Evolutionary conservation across 2,797 vertebrate species (phyloP).

Genomic region (Heliangelus exortis): DNA sequence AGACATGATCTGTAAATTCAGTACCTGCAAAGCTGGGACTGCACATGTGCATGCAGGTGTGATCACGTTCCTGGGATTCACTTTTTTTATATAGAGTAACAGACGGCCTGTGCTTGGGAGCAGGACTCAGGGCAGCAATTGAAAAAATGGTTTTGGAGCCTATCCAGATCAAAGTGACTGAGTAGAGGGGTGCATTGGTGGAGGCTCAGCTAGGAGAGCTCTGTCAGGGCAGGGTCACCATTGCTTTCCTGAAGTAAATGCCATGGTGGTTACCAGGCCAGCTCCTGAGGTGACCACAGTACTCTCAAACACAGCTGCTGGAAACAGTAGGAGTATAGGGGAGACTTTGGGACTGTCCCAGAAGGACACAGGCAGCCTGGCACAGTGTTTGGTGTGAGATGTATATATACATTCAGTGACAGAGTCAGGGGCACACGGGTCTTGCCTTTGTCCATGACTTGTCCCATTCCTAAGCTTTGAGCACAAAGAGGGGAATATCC

Average conservation of each 20-base stretch:
- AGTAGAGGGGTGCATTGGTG: background rate
- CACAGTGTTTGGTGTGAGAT: background rate
- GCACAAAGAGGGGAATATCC: background rate
- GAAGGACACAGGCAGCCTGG: background rate
- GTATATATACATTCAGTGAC: fast-evolving
- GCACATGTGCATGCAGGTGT: background rate
- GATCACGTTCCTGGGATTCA: background rate
- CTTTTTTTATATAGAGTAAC: background rate
- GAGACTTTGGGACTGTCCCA: background rate
- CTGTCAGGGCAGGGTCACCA: background rate
- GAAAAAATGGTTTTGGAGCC: background rate
- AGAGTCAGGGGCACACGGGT: background rate
- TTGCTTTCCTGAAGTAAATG: background rate
- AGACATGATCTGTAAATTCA: background rate
- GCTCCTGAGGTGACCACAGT: background rate
- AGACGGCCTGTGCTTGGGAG: background rate
- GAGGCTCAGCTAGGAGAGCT: background rate
- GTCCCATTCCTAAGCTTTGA: background rate
- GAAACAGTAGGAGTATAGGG: background rate
- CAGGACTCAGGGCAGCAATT: background rate
- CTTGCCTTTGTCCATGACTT: fast-evolving
- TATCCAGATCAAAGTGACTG: background rate
- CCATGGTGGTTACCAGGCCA: background rate
- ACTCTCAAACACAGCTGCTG: background rate
- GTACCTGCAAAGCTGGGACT: background rate